A percentile compares a stretch with the other conserved stretches of the same genome.
These are phyloP conservation scores for Danaus melanippus DNA, from an alignment of 1,140 invertebrate genomes.

Conservation along the genomic window DNA sequence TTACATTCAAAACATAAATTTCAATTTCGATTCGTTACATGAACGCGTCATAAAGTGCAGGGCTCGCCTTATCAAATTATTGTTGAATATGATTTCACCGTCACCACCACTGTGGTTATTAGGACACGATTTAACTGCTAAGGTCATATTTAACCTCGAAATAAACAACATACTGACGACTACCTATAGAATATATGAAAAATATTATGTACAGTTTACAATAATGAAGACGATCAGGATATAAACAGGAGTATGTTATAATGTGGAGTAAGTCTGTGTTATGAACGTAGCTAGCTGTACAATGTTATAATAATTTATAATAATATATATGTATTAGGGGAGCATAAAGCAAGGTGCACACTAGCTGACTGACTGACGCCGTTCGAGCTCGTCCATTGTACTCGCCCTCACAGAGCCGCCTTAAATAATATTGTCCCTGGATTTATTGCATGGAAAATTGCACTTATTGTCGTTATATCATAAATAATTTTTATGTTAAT, in stretches of 20 bases:
- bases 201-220: too few species aligned
- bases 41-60: constrained; percentile 21
- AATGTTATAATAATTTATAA: constrained; percentile 7
- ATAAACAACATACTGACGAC: too few species aligned
- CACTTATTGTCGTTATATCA: constrained; percentile 53
- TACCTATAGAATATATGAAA: too few species aligned
- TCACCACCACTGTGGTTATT: neutral
- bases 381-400: constrained; percentile 37
- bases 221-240: too few species aligned
- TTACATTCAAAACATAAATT: constrained; percentile 34
- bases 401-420: constrained; percentile 28
- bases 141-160: too few species aligned
- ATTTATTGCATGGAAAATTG: constrained; percentile 67
- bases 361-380: constrained; percentile 32
- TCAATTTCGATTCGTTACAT: constrained; percentile 21
- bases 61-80: constrained; percentile 13
- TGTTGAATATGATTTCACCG: constrained; percentile 4
- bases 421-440: constrained; percentile 61
- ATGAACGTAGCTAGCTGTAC: neutral
- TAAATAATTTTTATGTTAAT: constrained; percentile 66
- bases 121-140: too few species aligned
- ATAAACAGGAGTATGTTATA: too few species aligned
- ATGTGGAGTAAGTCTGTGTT: too few species aligned
- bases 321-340: constrained; percentile 18
- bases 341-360: constrained; percentile 49